These are phyloP conservation scores for Danio albolineatus DNA, from an alignment of 2,797 vertebrate species.

Conservation along the genomic window DNA sequence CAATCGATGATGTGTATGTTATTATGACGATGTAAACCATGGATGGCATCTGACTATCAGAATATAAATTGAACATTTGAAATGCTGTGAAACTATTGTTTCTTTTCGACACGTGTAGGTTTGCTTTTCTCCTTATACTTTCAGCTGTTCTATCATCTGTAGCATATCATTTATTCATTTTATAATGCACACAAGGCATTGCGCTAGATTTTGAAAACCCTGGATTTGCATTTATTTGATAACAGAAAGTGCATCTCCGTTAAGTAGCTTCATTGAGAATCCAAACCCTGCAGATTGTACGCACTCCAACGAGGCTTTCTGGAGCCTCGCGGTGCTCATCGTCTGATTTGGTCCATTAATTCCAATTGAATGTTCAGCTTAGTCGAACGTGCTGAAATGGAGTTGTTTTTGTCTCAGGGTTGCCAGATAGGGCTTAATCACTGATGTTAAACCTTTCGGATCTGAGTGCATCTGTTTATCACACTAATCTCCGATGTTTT, in stretches of 20 bases:
- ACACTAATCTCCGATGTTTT: slow-evolving; percentile 16
- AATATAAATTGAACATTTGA: slow-evolving; percentile 37
- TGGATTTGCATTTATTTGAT: slow-evolving; percentile 13
- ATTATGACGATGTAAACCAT: slow-evolving; percentile 40
- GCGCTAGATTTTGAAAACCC: neutral
- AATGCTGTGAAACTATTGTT: slow-evolving; percentile 39
- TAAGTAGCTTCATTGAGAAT: slow-evolving; percentile 25
- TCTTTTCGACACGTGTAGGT: slow-evolving; percentile 21
- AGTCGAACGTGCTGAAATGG: slow-evolving; percentile 43
- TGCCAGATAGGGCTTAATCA: slow-evolving; percentile 60
- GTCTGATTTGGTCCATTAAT: slow-evolving; percentile 46
- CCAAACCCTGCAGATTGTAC: slow-evolving; percentile 32
- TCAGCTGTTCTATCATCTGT: slow-evolving; percentile 47
- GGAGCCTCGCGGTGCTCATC: slow-evolving; percentile 44
- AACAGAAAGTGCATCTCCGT: slow-evolving; percentile 10
- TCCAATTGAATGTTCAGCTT: slow-evolving; percentile 43
- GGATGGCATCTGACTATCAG: slow-evolving; percentile 43
- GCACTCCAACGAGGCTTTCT: slow-evolving; percentile 42
- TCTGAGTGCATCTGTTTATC: slow-evolving; percentile 72
- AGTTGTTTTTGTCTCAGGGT: slow-evolving; percentile 64
- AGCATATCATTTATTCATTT: slow-evolving; percentile 57
- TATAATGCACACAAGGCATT: slow-evolving; percentile 15
- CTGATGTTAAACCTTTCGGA: slow-evolving; percentile 44
- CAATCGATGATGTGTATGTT: slow-evolving; percentile 29
- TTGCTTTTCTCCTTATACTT: slow-evolving; percentile 5